Conservation (phyloP, 2,888 invertebrate genomes). For the Xanthia icteritia region DNA sequence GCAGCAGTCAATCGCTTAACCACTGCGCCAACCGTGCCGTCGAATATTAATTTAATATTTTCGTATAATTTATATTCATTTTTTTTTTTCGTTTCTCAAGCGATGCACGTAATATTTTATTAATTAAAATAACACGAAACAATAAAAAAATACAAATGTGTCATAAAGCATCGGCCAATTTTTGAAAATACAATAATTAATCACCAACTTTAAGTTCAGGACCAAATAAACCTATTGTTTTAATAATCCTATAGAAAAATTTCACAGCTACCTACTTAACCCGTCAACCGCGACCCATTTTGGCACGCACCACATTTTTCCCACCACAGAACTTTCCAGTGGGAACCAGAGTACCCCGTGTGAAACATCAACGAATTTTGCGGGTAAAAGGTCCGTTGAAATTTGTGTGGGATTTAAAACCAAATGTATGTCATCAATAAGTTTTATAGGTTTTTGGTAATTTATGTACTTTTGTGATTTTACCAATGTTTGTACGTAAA, state of each 20-base stretch:
- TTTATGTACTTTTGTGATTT: conserved; percentile 52
- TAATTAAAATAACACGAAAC: background rate
- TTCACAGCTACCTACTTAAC: conserved; percentile 60
- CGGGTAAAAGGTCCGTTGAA: conserved; percentile 50
- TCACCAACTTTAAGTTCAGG: background rate
- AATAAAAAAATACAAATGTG: background rate
- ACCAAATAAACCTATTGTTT: conserved; percentile 6
- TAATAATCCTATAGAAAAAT: conserved; percentile 26
- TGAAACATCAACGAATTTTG: conserved; percentile 57
- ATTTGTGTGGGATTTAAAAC: conserved; percentile 57
- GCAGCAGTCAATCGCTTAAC: too few relatives aligned
- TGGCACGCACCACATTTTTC: conserved; percentile 57
- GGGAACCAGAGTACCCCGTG: conserved; percentile 49
- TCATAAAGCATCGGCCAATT: background rate
- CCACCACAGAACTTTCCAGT: conserved; percentile 58
- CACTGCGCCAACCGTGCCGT: too few relatives aligned
- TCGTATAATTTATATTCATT: too few relatives aligned
- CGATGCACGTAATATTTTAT: background rate
- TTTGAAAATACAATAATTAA: background rate
- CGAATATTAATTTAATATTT: too few relatives aligned
- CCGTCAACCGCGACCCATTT: conserved; percentile 54
- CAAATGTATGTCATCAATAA: conserved; percentile 32
- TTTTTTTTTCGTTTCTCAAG: background rate
- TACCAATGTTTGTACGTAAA: conserved; percentile 18
- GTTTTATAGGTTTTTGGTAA: conserved; percentile 48